A percentile compares a stretch with the other conserved stretches of the same genome.
phyloP scores from a whole-genome alignment of 1,140 invertebrate genomes.

The Aphidius ervi region DNA sequence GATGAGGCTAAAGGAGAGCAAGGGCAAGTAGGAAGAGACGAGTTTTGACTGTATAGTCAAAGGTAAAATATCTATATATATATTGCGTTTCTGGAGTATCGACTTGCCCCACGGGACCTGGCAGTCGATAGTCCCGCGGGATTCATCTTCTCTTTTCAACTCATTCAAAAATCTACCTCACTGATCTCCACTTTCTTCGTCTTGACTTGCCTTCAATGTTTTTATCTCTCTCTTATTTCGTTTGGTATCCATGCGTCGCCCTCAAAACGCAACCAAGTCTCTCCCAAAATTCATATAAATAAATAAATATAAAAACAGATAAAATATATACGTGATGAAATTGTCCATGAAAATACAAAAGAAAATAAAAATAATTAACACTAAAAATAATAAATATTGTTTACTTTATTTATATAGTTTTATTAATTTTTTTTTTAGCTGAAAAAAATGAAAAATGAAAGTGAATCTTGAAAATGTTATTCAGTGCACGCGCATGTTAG shows the following conservation, averaged over 20 bases:
- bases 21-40: constrained; percentile 25
- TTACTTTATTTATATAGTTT: no score
- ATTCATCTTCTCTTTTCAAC: constrained; percentile 39
- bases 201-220: constrained; percentile 15
- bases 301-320: neutral
- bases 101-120: constrained; percentile 52
- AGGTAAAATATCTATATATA: constrained; percentile 21
- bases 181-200: constrained; percentile 16
- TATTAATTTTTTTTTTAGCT: neutral
- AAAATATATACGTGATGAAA: constrained; percentile 6
- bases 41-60: constrained; percentile 12
- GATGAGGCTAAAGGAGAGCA: constrained; percentile 14
- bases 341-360: constrained; percentile 15
- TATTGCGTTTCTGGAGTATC: constrained; percentile 49
- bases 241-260: constrained; percentile 2
- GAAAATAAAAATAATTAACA: constrained; percentile 24
- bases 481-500: constrained; percentile 29
- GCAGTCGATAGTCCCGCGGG: constrained; percentile 53
- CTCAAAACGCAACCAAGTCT: no score
- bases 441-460: constrained; percentile 37
- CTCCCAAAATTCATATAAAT: no score
- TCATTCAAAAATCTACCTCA: constrained; percentile 17
- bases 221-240: constrained; percentile 19
- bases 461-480: constrained; percentile 44
- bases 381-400: constrained; percentile 41